A percentile compares a stretch with the other conserved stretches of the same genome.
Evolutionary conservation across 2,888 invertebrate species (phyloP).

Genomic region (Theretra japonica): DNA sequence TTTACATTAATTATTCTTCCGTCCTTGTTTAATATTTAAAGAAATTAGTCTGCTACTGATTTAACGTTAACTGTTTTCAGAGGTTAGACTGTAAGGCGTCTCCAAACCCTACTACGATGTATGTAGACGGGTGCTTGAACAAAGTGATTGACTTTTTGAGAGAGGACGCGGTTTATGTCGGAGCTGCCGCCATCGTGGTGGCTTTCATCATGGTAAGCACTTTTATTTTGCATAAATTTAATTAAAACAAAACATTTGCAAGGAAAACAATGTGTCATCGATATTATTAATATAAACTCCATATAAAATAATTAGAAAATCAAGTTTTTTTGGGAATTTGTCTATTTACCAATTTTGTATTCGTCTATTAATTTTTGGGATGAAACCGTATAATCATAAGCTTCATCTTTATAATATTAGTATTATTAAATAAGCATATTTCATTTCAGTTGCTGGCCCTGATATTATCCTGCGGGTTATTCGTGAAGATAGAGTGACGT

Average conservation of each 20-base stretch:
- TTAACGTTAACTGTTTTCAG: constrained; percentile 52
- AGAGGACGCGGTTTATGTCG: constrained; percentile 91
- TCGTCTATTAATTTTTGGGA: too few relatives aligned
- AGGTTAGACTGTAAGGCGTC: constrained; percentile 84
- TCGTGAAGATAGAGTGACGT: constrained; percentile 91
- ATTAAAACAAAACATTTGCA: not conserved
- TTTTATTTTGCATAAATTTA: too few relatives aligned
- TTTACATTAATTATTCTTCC: too few relatives aligned
- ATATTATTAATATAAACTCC: too few relatives aligned
- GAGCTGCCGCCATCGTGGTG: constrained; percentile 91
- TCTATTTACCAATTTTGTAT: too few relatives aligned
- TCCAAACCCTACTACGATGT: constrained; percentile 86
- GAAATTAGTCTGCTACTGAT: too few relatives aligned
- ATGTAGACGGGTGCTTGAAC: constrained; percentile 90
- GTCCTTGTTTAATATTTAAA: too few relatives aligned
- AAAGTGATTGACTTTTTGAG: constrained; percentile 89
- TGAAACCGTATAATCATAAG: too few relatives aligned
- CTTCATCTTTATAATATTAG: too few relatives aligned
- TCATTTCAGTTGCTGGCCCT: constrained; percentile 91
- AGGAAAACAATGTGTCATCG: not conserved
- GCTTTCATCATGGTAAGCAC: constrained; percentile 92
- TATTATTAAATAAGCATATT: constrained; percentile 31
- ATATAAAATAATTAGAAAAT: too few relatives aligned
- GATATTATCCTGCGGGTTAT: constrained; percentile 93
- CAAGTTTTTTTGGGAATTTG: too few relatives aligned